A percentile compares a stretch with the other conserved stretches of the same genome.
These are phyloP conservation scores for Drosophila parthenogenetica DNA, from an alignment of 2,888 invertebrate species.

Conservation along the genomic window DNA sequence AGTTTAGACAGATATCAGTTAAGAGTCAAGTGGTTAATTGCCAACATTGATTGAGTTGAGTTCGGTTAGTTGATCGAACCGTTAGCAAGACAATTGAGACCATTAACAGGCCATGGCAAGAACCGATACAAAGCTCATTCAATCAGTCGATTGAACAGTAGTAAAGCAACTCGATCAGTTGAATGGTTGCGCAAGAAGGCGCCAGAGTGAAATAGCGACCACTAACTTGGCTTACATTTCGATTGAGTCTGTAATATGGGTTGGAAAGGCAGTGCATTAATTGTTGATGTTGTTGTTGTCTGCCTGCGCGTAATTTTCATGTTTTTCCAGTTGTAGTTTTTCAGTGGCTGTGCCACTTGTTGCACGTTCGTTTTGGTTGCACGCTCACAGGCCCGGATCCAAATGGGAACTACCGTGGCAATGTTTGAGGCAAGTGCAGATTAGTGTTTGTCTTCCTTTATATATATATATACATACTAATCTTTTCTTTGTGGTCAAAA, in stretches of 20 bases:
- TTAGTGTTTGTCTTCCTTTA: conserved; percentile 21
- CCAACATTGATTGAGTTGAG: conserved; percentile 26
- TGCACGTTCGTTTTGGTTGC: conserved; percentile 53
- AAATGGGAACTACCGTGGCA: conserved; percentile 11
- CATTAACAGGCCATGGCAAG: conserved; percentile 27
- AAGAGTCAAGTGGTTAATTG: conserved; percentile 24
- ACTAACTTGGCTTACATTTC: conserved; percentile 47
- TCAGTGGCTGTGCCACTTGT: conserved; percentile 51
- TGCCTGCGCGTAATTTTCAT: conserved; percentile 29
- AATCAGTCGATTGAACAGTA: conserved; percentile 41
- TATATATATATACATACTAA: not conserved
- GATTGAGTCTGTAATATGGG: conserved; percentile 15
- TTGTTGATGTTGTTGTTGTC: conserved; percentile 7
- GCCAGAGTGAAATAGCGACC: conserved; percentile 17
- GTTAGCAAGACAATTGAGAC: conserved; percentile 43
- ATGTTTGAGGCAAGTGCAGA: conserved; percentile 7
- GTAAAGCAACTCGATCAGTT: conserved; percentile 22
- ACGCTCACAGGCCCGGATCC: conserved; percentile 38
- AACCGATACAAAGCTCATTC: conserved; percentile 33
- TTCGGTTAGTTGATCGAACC: conserved; percentile 24
- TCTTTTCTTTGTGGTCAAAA: conserved; percentile 12
- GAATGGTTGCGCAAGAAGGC: conserved; percentile 55
- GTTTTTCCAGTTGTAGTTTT: conserved; percentile 65
- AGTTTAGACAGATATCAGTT: conserved; percentile 16
- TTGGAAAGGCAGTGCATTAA: conserved; percentile 16